phyloP scores from a whole-genome alignment of 1,140 invertebrate species.

The Helicoverpa armigera region DNA sequence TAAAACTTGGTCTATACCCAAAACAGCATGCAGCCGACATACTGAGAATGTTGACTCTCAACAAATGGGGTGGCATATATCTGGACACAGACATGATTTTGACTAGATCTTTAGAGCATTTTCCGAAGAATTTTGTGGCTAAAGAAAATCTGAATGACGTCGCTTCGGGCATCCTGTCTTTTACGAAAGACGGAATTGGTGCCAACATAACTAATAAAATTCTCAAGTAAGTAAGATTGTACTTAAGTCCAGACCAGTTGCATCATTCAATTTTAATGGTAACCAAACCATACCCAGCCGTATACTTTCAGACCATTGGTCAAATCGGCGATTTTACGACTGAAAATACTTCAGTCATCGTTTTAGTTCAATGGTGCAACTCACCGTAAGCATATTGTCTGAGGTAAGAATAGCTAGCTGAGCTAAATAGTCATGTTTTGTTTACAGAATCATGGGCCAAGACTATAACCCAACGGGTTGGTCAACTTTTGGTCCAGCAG shows the following conservation, averaged over 20 bases:
- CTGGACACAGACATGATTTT: constrained; percentile 92
- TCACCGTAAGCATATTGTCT: not conserved
- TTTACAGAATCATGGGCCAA: not conserved
- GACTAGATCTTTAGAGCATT: constrained; percentile 87
- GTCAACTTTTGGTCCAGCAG: not conserved
- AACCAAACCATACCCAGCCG: too few species aligned
- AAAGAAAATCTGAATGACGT: constrained; percentile 88
- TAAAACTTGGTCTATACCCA: not conserved
- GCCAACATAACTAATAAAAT: constrained; percentile 87
- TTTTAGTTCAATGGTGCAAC: not conserved
- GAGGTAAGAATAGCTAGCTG: not conserved
- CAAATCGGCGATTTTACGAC: not conserved
- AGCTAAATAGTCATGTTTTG: not conserved
- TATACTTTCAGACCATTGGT: too few species aligned
- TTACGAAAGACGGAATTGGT: constrained; percentile 87
- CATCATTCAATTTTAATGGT: too few species aligned
- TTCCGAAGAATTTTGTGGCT: constrained; percentile 87
- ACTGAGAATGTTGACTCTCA: constrained; percentile 90
- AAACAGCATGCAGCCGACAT: constrained; percentile 89
- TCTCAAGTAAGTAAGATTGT: constrained; percentile 73
- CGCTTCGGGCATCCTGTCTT: constrained; percentile 89
- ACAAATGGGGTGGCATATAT: constrained; percentile 93
- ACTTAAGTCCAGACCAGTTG: not conserved
- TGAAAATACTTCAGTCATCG: too few species aligned
- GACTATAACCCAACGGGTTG: not conserved